Evolutionary conservation across 2,888 invertebrate species (phyloP).

Genomic region (Drosophila buzzatii): DNA sequence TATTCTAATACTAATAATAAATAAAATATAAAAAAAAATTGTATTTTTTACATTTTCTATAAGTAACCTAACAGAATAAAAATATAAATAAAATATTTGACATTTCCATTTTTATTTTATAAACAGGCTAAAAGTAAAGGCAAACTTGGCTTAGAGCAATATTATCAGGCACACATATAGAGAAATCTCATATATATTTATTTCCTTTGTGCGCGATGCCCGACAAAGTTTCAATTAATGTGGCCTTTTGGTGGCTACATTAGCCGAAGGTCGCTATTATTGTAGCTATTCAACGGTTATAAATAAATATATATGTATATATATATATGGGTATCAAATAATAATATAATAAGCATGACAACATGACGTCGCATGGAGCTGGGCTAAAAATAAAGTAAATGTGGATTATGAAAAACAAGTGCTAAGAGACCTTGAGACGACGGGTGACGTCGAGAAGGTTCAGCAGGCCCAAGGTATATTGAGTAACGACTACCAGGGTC

Average conservation of each 20-base stretch:
- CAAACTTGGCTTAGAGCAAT: neutral
- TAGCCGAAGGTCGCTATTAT: conserved; percentile 47
- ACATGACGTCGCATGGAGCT: conserved; percentile 49
- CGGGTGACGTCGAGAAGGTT: conserved; percentile 33
- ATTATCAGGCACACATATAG: conserved; percentile 37
- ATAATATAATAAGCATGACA: conserved; percentile 36
- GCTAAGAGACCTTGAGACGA: conserved; percentile 50
- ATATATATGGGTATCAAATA: neutral
- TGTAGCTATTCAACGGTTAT: conserved; percentile 9
- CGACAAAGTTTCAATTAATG: conserved; percentile 67
- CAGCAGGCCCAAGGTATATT: conserved; percentile 23
- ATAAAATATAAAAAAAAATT: too few relatives aligned
- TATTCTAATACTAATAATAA: too few relatives aligned
- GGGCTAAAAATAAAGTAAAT: conserved; percentile 51
- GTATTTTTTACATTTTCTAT: neutral
- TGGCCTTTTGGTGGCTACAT: conserved; percentile 62
- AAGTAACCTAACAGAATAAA: too few relatives aligned
- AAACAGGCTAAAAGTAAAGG: neutral
- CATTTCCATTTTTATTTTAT: neutral
- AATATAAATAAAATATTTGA: too few relatives aligned
- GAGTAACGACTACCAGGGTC: conserved; percentile 46
- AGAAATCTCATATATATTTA: conserved; percentile 34
- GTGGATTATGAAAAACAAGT: conserved; percentile 54
- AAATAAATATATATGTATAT: neutral
- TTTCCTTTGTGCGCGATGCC: conserved; percentile 31